Percentiles rank a stretch among this genome's conserved stretches.
Conservation (phyloP, 2,888 invertebrate species). For the Chrysodeixis includens region DNA sequence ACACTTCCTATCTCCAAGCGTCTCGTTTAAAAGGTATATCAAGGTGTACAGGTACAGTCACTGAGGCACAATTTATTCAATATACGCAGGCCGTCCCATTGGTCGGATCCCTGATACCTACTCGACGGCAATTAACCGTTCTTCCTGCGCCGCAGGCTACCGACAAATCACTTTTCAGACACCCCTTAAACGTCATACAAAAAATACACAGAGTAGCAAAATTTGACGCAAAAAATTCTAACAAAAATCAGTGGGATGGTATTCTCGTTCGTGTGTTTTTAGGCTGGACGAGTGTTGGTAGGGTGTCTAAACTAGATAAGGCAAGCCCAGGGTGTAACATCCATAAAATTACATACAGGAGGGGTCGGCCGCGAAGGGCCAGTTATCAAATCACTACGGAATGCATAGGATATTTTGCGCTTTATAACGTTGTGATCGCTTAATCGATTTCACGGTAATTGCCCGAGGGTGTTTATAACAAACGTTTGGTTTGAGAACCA, state of each 20-base stretch:
- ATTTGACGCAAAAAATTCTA: slow-evolving; percentile 3
- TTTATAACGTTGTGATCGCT: slow-evolving; percentile 62
- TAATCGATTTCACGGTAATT: slow-evolving; percentile 68
- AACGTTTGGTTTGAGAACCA: background rate
- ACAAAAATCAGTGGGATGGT: slow-evolving; percentile 7
- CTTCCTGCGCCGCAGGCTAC: slow-evolving; percentile 81
- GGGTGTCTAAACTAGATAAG: slow-evolving; percentile 70
- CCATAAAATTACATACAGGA: slow-evolving; percentile 76
- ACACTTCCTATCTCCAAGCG: slow-evolving; percentile 25
- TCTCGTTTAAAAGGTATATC: slow-evolving; percentile 40
- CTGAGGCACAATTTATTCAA: slow-evolving; percentile 65
- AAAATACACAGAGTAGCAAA: slow-evolving; percentile 34
- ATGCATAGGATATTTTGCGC: slow-evolving; percentile 82
- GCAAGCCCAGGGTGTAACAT: slow-evolving; percentile 69
- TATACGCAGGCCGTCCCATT: slow-evolving; percentile 78
- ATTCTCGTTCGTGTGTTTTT: slow-evolving; percentile 17
- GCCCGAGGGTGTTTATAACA: slow-evolving; percentile 8
- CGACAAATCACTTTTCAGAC: slow-evolving; percentile 81
- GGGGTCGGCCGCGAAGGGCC: slow-evolving; percentile 67
- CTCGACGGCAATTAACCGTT: slow-evolving; percentile 80
- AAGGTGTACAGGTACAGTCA: slow-evolving; percentile 37
- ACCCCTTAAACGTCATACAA: slow-evolving; percentile 54
- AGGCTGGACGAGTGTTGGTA: slow-evolving; percentile 33
- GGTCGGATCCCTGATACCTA: slow-evolving; percentile 82
- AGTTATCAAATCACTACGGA: slow-evolving; percentile 81